Conservation (phyloP, 2,113 vertebrate species). For the Drymodes brunneopygia region DNA sequence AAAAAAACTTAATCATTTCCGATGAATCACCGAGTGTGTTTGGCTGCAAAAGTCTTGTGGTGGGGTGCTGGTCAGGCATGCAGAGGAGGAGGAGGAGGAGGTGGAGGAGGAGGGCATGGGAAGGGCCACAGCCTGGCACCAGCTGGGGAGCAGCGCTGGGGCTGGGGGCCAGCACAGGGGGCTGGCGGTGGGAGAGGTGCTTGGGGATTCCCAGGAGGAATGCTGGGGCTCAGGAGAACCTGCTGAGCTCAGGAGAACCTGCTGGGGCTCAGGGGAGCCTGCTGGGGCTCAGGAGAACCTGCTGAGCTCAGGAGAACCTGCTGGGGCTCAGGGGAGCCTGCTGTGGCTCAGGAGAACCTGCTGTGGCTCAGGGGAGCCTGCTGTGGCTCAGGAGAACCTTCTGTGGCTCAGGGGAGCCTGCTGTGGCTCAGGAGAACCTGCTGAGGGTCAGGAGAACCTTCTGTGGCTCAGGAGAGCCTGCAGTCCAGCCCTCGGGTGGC, state of each 20-base stretch:
- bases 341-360: not conserved
- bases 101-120: not conserved
- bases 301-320: no score
- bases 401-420: not conserved
- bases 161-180: not conserved
- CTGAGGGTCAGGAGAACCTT: no score
- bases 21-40: constrained; percentile 48
- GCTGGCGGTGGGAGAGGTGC: not conserved
- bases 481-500: not conserved
- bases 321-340: not conserved
- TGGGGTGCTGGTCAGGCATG: not conserved
- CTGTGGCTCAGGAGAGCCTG: not conserved
- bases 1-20: constrained; percentile 49
- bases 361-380: not conserved
- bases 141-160: fast-evolving
- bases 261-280: not conserved
- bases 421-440: not conserved
- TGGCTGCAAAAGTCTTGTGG: not conserved
- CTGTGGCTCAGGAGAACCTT: not conserved
- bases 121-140: not conserved
- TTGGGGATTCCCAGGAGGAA: not conserved
- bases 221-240: not conserved
- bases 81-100: not conserved
- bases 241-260: no score
- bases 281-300: not conserved